Base-by-base conservation (phyloP, 2,888 invertebrate species). In the Pandemis cinnamomeana region DNA sequence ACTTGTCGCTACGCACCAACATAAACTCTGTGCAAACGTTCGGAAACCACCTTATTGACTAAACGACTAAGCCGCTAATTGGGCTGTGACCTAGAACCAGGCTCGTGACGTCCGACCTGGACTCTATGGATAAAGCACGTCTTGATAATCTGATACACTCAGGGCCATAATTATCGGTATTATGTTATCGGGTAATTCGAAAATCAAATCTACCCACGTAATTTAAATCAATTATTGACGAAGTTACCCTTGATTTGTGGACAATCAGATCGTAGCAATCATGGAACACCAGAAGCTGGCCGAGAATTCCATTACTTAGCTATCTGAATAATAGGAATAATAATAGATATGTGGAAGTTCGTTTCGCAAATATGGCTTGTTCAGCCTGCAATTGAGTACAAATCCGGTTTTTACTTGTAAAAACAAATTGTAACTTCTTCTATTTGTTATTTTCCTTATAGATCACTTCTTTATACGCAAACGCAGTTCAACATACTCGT, bases 11-110 rank as follows among this genome's bases (percentile, higher is more conserved):
- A 27, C 70, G 41, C 27, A 60, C 71, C 75, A 66, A 73, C 78
- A 73, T 80, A 82, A 81, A 79, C 76, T 75, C 78, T 78, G 76
- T 77, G 80, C 78, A 80, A 82, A 82, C 76, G 67, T 69, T 72
- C 64, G 61, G 66, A 53, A 72, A 72, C 68, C 73, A 78, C 70
- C 67, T 70, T 71, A 71, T 71, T 74, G 70, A 70, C 74, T 70
- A 71, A 64, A 72, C 63, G 69, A 58, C 69, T 72, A 69, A 74
- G 67, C 67, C 62, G 67, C 61, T 74, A 74, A 74, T 74, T 74
- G 74, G 74, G 55, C 46, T 62, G 67, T 67, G 74, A 67, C 74
- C 66, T 71, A 74, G 67, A 71, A 51, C 66, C 66, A 64, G 61
- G 67, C 60, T 36, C 41, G 60, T 61, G 48, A 42, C 46, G 36